Evolutionary conservation across 1,140 invertebrate genomes (phyloP).

Genomic region (Plodia interpunctella): DNA sequence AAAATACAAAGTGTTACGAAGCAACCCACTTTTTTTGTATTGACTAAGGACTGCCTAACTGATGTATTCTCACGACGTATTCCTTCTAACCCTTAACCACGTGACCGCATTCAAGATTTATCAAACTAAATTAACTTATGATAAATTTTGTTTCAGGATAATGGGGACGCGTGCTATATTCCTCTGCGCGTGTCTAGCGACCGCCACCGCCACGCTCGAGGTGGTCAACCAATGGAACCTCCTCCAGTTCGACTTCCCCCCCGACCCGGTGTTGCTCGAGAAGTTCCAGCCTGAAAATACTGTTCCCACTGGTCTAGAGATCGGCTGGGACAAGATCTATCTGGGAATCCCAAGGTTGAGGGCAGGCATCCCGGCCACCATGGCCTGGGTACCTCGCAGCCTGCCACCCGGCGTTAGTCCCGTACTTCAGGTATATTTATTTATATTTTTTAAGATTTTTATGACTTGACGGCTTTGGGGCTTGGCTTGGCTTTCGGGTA

Average conservation of each 20-base stretch:
- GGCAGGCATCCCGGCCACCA: slow-evolving; percentile 84
- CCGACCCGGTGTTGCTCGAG: slow-evolving; percentile 75
- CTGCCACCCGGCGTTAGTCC: slow-evolving; percentile 81
- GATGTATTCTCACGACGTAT: too few species aligned
- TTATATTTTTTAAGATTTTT: too few species aligned
- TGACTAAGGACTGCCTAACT: too few species aligned
- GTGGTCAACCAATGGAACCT: slow-evolving; percentile 86
- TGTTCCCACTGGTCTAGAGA: slow-evolving; percentile 85
- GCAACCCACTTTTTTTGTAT: too few species aligned
- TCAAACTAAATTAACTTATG: too few species aligned
- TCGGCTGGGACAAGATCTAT: slow-evolving; percentile 84
- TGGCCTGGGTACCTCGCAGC: slow-evolving; percentile 81
- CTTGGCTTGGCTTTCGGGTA: too few species aligned
- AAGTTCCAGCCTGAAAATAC: slow-evolving; percentile 83
- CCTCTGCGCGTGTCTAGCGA: slow-evolving; percentile 41
- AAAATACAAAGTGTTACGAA: too few species aligned
- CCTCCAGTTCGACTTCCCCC: slow-evolving; percentile 82
- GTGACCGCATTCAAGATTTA: too few species aligned
- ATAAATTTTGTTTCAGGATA: neutral
- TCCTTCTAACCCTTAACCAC: too few species aligned
- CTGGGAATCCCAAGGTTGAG: slow-evolving; percentile 83
- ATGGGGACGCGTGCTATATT: slow-evolving; percentile 40
- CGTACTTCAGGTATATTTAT: slow-evolving; percentile 72
- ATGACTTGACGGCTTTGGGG: too few species aligned
- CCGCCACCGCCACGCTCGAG: slow-evolving; percentile 74